phyloP scores from a whole-genome alignment of 2,888 invertebrate genomes.

The Steromphala cineraria region DNA sequence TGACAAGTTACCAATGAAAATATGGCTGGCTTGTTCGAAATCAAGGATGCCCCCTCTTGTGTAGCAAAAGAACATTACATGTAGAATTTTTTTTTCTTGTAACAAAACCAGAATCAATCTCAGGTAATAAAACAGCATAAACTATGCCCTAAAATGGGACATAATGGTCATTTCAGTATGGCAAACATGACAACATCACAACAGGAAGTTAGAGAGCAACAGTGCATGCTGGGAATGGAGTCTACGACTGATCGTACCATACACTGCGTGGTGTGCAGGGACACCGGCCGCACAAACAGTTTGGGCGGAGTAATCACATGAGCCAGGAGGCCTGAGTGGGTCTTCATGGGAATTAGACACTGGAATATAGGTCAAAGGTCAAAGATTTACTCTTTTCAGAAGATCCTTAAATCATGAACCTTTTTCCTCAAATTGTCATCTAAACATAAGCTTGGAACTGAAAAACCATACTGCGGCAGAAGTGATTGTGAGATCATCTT shows the following conservation, averaged over 20 bases:
- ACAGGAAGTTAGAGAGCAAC: not conserved
- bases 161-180: not conserved
- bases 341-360: constrained; percentile 60
- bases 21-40: too few species aligned
- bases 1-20: too few species aligned
- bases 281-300: constrained; percentile 57
- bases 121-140: not conserved
- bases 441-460: too few species aligned
- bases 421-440: too few species aligned
- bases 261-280: constrained; percentile 53
- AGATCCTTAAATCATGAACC: too few species aligned
- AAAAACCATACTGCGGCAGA: too few species aligned
- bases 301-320: constrained; percentile 59
- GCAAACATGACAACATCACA: not conserved
- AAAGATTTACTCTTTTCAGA: not conserved
- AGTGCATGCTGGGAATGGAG: not conserved
- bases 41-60: too few species aligned
- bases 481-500: too few species aligned
- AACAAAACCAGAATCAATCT: too few species aligned
- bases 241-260: constrained; percentile 43
- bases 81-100: too few species aligned
- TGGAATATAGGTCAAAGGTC: constrained; percentile 32
- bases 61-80: not conserved
- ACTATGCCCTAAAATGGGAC: not conserved
- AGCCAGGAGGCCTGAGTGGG: constrained; percentile 53